Conservation (phyloP, 2,797 vertebrate species). For the Melanotaenia maccullochi region DNA sequence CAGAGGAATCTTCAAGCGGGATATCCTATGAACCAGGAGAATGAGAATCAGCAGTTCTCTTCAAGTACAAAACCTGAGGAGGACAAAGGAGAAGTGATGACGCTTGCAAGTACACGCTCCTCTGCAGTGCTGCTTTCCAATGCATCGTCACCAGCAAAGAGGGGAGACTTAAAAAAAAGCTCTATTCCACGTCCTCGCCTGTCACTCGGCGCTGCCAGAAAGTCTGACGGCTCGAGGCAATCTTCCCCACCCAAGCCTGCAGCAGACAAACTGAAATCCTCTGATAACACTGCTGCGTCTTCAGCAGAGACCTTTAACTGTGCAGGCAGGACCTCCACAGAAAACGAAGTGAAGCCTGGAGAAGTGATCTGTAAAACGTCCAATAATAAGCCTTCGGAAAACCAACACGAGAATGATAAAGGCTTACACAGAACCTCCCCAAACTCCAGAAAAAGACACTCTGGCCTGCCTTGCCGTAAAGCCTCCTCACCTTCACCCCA, state of each 20-base stretch:
- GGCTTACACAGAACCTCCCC: constrained; percentile 43
- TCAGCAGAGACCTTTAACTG: constrained; percentile 26
- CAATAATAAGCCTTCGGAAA: constrained; percentile 17
- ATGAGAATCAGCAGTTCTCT: constrained; percentile 1
- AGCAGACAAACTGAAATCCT: constrained; percentile 31
- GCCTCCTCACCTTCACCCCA: constrained; percentile 37
- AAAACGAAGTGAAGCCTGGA: constrained; percentile 36
- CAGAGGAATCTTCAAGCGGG: constrained; percentile 42
- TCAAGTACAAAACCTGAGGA: constrained; percentile 3
- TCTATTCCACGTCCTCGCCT: constrained; percentile 55
- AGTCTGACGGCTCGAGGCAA: constrained; percentile 54
- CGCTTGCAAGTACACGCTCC: background rate
- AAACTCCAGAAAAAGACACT: constrained; percentile 35
- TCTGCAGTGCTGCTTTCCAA: background rate
- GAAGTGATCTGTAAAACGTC: constrained; percentile 40
- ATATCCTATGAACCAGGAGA: constrained; percentile 24
- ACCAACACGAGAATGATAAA: constrained; percentile 28
- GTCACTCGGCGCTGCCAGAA: constrained; percentile 48
- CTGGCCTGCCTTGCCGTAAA: constrained; percentile 34
- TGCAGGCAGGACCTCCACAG: constrained; percentile 12
- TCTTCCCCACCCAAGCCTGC: constrained; percentile 30
- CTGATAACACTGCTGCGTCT: constrained; percentile 18
- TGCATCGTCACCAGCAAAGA: constrained; percentile 24
- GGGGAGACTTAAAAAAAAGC: constrained; percentile 56
- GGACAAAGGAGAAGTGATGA: constrained; percentile 1